Base-by-base conservation (phyloP, 2,888 invertebrate species). In the Nomada ruficornis region DNA sequence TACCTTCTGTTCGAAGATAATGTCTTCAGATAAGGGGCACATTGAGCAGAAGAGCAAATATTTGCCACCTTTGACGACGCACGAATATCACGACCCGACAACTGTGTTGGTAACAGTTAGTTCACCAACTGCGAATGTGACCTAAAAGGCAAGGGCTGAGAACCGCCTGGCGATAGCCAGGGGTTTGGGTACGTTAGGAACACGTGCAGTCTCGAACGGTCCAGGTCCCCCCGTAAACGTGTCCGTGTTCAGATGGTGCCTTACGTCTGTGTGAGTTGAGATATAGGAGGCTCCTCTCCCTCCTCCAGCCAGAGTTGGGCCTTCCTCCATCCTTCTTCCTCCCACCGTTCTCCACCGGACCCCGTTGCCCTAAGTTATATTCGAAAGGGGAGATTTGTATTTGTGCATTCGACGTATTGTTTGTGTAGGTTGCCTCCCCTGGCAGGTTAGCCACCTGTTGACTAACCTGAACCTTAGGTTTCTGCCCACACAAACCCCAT, bases 371-470 rank as follows among this genome's bases (percentile, higher is more conserved):
- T 84, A 88, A 91, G 90, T 91, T 91, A 90, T 87, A 90, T 88
- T 85, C 86, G 82, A 89, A 86, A 90, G 85, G 86, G 87, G 90
- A 92, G 92, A 92, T 91, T 93, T 90, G 92, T 93, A 93, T 93
- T 93, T 91, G 93, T 93, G 92, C 91, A 93, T 92, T 89, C 87
- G 89, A 91, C 89, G 92, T 89, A 93, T 93, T 93, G 93, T 93
- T 93, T 92, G 93, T 91, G 92, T 93, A 92, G 91, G 93, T 93
- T 92, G 85, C 89, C 89, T 90, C 90, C 89, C 86, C 88, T 89
- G 88, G 91, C 93, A 93, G 93, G 93, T 94, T 94, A 91, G 92
- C 93, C 94, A 93, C 94, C 94, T 94, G 94, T 94, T 93, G 94
- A 93, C 93, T 92, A 92, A 92, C 91, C 92, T 91, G 91, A 92